Percentiles rank a stretch among this genome's conserved stretches.
Evolutionary conservation across 2,113 vertebrate genomes (phyloP).

Genomic region (Tonatia bakeri): DNA sequence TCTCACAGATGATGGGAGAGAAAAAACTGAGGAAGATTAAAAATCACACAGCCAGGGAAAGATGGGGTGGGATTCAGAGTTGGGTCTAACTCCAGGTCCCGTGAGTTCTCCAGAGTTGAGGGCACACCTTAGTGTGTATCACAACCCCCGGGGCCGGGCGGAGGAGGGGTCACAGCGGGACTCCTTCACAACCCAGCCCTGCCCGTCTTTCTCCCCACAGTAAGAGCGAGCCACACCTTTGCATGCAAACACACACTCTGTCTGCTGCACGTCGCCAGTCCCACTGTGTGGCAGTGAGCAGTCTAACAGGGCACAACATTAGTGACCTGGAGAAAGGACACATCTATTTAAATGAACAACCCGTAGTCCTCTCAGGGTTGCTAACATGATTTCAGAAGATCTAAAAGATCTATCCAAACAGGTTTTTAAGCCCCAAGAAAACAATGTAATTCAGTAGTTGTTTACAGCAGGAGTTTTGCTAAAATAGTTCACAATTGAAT

Average conservation of each 20-base stretch:
- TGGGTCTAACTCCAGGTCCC: neutral
- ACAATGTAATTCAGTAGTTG: conserved; percentile 11
- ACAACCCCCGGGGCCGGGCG: too few relatives aligned
- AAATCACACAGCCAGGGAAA: neutral
- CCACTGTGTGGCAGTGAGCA: neutral
- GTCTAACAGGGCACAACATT: neutral
- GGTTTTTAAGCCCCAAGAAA: conserved; percentile 12
- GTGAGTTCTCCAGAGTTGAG: neutral
- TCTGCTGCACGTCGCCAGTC: neutral
- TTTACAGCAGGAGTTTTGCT: conserved; percentile 23
- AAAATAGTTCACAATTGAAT: conserved; percentile 23
- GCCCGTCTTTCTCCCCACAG: neutral
- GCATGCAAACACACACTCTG: neutral
- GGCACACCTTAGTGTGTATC: neutral
- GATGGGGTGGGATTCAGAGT: neutral
- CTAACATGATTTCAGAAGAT: neutral
- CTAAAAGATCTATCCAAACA: conserved; percentile 23
- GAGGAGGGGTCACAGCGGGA: neutral
- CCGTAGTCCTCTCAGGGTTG: neutral
- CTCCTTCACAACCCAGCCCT: neutral
- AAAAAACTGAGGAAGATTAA: neutral
- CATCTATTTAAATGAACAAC: neutral
- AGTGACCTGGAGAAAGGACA: neutral
- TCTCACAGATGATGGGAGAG: neutral
- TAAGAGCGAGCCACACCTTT: neutral